Conservation (phyloP, 2,888 invertebrate species). For the Ganaspis brasiliensis region DNA sequence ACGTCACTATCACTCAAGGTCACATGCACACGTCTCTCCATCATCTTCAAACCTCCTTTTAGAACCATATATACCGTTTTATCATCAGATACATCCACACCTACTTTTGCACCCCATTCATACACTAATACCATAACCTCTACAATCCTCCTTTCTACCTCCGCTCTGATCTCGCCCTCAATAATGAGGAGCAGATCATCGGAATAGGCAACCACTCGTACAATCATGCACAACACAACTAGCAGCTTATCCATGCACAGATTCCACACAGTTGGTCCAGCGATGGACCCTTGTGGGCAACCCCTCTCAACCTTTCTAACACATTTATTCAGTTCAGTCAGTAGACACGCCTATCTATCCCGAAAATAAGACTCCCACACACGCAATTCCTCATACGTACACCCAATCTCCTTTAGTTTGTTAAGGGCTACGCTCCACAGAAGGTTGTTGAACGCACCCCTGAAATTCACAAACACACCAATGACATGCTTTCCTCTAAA, state of each 20-base stretch:
- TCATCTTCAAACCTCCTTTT: constrained; percentile 4
- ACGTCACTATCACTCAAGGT: neutral
- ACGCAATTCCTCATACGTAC: neutral
- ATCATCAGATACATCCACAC: constrained; percentile 18
- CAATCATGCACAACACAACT: neutral
- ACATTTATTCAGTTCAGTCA: neutral
- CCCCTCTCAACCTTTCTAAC: constrained; percentile 17
- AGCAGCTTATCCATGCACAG: constrained; percentile 41
- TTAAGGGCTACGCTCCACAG: constrained; percentile 15
- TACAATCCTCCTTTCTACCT: neutral
- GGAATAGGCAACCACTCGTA: constrained; percentile 39
- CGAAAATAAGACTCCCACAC: constrained; percentile 32
- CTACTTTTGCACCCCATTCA: constrained; percentile 5
- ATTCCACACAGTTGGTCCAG: constrained; percentile 41
- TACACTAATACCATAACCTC: constrained; percentile 27
- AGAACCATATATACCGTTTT: constrained; percentile 43
- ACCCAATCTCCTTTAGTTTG: neutral
- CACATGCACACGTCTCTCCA: neutral
- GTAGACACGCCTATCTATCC: neutral
- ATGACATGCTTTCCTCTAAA: neutral
- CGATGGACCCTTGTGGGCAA: constrained; percentile 50
- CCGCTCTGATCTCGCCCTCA: neutral
- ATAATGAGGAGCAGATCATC: constrained; percentile 40
- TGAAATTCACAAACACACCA: constrained; percentile 47
- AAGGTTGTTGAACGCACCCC: constrained; percentile 45